Evolutionary conservation across 2,797 vertebrate genomes (phyloP).

Genomic region (Rhincodon typus): DNA sequence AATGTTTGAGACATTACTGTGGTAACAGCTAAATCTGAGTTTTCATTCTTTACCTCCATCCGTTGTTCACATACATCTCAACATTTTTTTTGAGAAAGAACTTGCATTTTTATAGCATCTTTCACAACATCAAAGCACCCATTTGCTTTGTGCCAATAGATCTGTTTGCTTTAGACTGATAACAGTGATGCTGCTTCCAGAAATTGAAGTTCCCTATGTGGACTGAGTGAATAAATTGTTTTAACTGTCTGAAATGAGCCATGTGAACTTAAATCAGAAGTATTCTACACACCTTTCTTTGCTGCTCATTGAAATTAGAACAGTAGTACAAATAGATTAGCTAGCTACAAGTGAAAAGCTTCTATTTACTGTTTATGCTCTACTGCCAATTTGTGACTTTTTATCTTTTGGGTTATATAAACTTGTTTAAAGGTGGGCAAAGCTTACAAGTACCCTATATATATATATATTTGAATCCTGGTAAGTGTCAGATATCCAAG

Average conservation of each 20-base stretch:
- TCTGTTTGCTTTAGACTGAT: background rate
- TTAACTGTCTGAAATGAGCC: background rate
- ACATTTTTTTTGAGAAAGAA: background rate
- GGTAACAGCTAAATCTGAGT: background rate
- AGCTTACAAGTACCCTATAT: background rate
- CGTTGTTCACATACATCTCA: background rate
- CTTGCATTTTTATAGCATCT: background rate
- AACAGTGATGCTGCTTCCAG: background rate
- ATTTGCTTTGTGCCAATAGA: background rate
- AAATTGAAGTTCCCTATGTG: background rate
- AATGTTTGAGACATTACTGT: background rate
- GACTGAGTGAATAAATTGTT: background rate
- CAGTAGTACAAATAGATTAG: background rate
- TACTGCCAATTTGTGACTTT: background rate
- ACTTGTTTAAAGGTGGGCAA: background rate
- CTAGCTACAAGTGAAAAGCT: background rate
- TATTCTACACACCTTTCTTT: background rate
- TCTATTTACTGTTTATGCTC: background rate
- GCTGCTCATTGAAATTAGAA: background rate
- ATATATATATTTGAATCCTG: background rate
- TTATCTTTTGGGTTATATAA: background rate
- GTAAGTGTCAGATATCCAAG: background rate
- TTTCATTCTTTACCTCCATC: background rate
- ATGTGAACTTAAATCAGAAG: background rate
- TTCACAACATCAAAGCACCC: background rate